Conservation (phyloP, 2,113 vertebrate genomes). For the Anguilla rostrata region DNA sequence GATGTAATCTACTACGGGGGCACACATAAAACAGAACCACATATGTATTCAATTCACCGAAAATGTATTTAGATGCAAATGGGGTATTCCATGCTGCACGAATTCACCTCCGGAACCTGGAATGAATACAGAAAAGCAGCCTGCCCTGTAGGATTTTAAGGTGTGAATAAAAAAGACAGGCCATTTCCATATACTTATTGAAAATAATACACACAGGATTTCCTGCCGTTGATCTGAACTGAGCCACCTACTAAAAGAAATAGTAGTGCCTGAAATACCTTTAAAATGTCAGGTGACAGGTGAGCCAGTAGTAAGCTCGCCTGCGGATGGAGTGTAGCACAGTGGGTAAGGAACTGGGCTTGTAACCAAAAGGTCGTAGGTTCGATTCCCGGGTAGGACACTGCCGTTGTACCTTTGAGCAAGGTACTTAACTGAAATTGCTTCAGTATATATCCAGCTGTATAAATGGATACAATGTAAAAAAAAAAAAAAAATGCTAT, state of each 20-base stretch:
- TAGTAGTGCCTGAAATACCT: background rate
- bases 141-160: background rate
- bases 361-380: too few relatives aligned
- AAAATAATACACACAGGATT: constrained; percentile 17
- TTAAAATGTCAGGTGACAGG: background rate
- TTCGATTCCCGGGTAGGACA: too few relatives aligned
- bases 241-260: background rate
- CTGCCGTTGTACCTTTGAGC: too few relatives aligned
- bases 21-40: background rate
- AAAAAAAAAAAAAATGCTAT: too few relatives aligned
- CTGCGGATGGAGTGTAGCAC: too few relatives aligned
- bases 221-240: constrained; percentile 16
- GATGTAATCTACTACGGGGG: background rate
- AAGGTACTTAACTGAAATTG: too few relatives aligned
- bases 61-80: constrained; percentile 1
- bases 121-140: constrained; percentile 1
- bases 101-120: background rate
- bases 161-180: background rate
- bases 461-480: too few relatives aligned
- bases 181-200: background rate
- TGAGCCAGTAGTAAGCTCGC: background rate
- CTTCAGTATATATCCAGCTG: too few relatives aligned
- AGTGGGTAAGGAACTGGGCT: too few relatives aligned
- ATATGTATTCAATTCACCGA: background rate
- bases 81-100: background rate